A percentile compares a stretch with the other conserved stretches of the same genome.
Evolutionary conservation across 2,888 invertebrate genomes (phyloP).

Genomic region (Endomychus coccineus): DNA sequence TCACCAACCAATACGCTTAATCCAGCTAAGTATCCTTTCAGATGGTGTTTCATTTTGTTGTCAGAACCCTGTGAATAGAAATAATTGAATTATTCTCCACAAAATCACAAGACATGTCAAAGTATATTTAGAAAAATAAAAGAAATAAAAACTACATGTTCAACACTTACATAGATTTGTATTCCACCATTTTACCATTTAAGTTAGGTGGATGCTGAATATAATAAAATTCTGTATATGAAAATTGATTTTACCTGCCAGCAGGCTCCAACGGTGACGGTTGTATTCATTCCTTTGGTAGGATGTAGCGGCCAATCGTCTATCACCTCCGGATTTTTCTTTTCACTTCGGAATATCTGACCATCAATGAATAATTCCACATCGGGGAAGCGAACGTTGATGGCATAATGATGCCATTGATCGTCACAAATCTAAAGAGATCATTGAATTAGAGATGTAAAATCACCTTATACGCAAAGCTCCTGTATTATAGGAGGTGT

Average conservation of each 20-base stretch:
- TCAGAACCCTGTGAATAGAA: constrained; percentile 56
- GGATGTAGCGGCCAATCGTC: constrained; percentile 99
- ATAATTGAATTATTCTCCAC: not conserved
- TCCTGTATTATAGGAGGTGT: no score
- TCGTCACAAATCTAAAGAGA: constrained; percentile 78
- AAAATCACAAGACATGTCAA: no score
- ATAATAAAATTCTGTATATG: no score
- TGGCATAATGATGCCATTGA: constrained; percentile 97
- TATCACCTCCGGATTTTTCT: constrained; percentile 91
- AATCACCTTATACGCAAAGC: not conserved
- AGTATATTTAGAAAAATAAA: no score
- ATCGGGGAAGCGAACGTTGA: constrained; percentile 88
- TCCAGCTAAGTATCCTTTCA: constrained; percentile 80
- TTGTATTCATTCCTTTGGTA: constrained; percentile 88
- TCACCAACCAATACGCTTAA: constrained; percentile 71
- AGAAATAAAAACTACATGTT: no score
- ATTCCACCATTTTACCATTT: no score
- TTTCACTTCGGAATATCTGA: constrained; percentile 53
- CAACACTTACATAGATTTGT: no score
- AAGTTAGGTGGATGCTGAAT: no score
- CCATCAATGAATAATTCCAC: constrained; percentile 87
- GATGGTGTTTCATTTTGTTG: constrained; percentile 79
- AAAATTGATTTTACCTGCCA: constrained; percentile 96
- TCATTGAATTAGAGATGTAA: not conserved
- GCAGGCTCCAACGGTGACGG: constrained; percentile 91